Base-by-base conservation (phyloP, 2,113 vertebrate species). In the Brevimyrus niger region DNA sequence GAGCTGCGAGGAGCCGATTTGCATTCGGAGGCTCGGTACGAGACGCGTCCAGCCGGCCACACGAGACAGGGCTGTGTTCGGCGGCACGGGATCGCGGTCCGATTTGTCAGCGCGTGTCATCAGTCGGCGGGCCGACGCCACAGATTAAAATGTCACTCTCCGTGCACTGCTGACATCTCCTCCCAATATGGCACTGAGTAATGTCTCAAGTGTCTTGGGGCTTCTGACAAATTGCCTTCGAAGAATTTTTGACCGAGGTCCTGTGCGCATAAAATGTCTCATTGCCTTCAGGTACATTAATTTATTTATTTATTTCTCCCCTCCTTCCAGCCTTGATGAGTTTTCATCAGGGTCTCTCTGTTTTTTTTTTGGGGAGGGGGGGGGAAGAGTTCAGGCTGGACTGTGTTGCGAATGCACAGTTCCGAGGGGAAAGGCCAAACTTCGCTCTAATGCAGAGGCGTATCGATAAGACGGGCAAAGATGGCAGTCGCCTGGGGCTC, bases 111-210 rank as follows among this genome's bases (percentile, higher is more conserved):
- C 83, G 44, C 44, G 46, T 65, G 53, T 90, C 90, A 88, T 90
- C 90, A 90, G 50, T 90, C 90, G 89, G 55, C 46, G 4, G 13
- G 17, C 88, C 92, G 92, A 87, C 92, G 69, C 88, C 93, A 92
- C 91, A 94, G 93, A 95, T 95, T 94, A 94, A 93, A 95, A 94
- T 95, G 94, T 93, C 94, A 95, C 92, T 94, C 92, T 93, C 91
- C 17, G 90, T 92, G 92, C 92, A 87, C 89, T 91, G 82, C 88
- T 93, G 94, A 94, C 91, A 94, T 90, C 91, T 94, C 91, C 94
- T 35, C 92, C 92, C 88, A 89, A 94, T 92, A 93, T 88, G 73
- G 89, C 83, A 89, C 80, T 91, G 90, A 90, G 91, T 91, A 89
- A 91, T 89, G 82, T 90, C 90, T 53, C 89, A 88, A 90, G 90